Evolutionary conservation across 2,888 invertebrate species (phyloP).

Genomic region (Liposcelis brunnea): DNA sequence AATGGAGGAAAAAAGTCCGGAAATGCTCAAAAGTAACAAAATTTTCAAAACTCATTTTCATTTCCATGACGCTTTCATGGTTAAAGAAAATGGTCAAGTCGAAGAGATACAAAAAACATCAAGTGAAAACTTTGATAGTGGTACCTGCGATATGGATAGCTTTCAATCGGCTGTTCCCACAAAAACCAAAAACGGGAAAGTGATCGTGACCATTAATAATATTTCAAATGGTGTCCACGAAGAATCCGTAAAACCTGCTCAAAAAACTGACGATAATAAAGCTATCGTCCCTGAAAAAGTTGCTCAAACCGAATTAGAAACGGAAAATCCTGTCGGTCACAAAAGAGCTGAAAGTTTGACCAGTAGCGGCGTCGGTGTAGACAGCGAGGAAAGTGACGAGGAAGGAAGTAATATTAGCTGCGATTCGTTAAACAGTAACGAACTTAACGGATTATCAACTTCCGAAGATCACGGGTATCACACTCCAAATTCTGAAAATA

Average conservation of each 20-base stretch:
- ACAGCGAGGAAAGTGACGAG: conserved; percentile 34
- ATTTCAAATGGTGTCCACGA: too few relatives aligned
- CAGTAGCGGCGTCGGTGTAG: conserved; percentile 44
- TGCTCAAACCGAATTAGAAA: conserved; percentile 17
- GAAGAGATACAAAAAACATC: background rate
- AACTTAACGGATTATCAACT: conserved; percentile 24
- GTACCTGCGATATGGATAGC: too few relatives aligned
- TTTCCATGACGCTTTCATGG: background rate
- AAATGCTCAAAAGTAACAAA: conserved; percentile 1
- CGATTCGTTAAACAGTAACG: conserved; percentile 61
- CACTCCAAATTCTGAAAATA: conserved; percentile 3
- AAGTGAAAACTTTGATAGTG: background rate
- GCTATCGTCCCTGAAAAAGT: background rate
- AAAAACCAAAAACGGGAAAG: conserved; percentile 42
- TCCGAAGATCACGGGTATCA: conserved; percentile 7
- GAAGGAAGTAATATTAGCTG: conserved; percentile 57
- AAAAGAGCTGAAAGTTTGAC: conserved; percentile 37
- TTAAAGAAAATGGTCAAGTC: background rate
- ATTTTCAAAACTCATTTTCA: too few relatives aligned
- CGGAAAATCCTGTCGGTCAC: conserved; percentile 22
- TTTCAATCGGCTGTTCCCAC: too few relatives aligned
- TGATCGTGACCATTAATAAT: conserved; percentile 22
- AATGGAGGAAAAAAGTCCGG: background rate
- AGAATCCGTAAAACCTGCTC: conserved; percentile 18
- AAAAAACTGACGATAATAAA: background rate